Base-by-base conservation (phyloP, 2,797 vertebrate genomes). In the Gadopsis marmoratus region DNA sequence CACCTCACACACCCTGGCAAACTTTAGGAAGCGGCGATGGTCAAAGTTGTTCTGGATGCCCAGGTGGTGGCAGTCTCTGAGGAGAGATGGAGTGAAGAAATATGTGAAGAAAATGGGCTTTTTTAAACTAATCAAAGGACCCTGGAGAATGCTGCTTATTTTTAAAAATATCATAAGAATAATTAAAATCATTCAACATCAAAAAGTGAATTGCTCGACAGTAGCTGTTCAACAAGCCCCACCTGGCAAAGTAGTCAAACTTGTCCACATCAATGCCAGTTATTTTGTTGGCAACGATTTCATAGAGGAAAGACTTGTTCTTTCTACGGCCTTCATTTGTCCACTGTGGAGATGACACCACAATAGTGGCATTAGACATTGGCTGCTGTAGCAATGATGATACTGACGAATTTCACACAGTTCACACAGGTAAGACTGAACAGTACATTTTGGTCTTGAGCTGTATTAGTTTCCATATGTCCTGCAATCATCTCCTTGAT, bases 201-300 rank as follows among this genome's bases (percentile, higher is more conserved):
- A 61, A 61, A 53, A 55, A 47, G 10, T 31, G 14, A 50, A n/a
- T 13, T 21, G 4, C 21, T 39, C 3, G 7, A 26, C 56, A n/a
- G 26, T 0, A 48, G 11, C 5, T 50, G n/a, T 31, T 59, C 0
- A 76, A 33, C 31, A 51, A 56, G 7, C 0, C 68, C 17, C 93
- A 98, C 97, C 97, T 96, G 67, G 97, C 97, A 89, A 98, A 96
- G 82, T 98, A 98, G 89, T 98, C 97, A 96, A 96, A 98, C 75
- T 98, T 98, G 92, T 98, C 97, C 76, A 98, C 97, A 11, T 98
- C 97, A 9, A 98, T 95, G 67, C 97, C 96, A 5, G 93, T 97
- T 78, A 77, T 92, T 88, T 97, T 97, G 90, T 98, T 98, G 41
- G 97, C 94, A 13, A 98, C 97, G 31, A 98, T 96, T 79, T 98